A percentile compares a stretch with the other conserved stretches of the same genome.
Evolutionary conservation across 1,140 invertebrate species (phyloP).

Genomic region (Callitettix versicolor): DNA sequence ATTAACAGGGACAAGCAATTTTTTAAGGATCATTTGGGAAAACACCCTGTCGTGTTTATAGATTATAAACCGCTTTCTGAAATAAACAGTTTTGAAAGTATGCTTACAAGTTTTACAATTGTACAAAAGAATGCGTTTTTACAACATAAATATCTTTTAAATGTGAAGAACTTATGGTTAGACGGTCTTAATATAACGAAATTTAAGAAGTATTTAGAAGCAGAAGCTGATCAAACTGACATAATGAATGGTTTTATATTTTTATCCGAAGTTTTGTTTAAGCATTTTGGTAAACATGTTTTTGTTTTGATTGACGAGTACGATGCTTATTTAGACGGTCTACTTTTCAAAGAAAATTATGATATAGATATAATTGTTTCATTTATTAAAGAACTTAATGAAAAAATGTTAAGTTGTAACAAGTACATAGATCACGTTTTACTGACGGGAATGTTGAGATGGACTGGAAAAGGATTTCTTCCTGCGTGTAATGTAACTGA

Average conservation of each 20-base stretch:
- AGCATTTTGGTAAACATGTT: neutral
- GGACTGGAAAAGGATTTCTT: neutral
- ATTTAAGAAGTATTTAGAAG: neutral
- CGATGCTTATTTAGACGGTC: neutral
- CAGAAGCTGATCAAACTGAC: neutral
- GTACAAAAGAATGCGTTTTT: neutral
- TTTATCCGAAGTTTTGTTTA: neutral
- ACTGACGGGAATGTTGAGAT: neutral
- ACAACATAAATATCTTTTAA: neutral
- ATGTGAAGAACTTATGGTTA: neutral
- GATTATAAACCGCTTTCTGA: neutral
- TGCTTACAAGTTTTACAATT: neutral
- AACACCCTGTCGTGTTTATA: neutral
- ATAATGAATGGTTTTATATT: neutral
- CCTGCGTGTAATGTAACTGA: neutral
- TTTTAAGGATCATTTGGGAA: neutral
- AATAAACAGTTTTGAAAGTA: neutral
- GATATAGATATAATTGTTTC: neutral
- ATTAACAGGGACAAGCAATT: neutral
- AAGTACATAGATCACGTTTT: neutral
- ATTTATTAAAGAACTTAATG: neutral
- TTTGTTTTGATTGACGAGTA: neutral
- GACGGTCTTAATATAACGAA: neutral
- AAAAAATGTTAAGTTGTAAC: neutral
- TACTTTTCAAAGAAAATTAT: neutral